phyloP scores from a whole-genome alignment of 2,888 invertebrate genomes.

The Cistogaster globosa region DNA sequence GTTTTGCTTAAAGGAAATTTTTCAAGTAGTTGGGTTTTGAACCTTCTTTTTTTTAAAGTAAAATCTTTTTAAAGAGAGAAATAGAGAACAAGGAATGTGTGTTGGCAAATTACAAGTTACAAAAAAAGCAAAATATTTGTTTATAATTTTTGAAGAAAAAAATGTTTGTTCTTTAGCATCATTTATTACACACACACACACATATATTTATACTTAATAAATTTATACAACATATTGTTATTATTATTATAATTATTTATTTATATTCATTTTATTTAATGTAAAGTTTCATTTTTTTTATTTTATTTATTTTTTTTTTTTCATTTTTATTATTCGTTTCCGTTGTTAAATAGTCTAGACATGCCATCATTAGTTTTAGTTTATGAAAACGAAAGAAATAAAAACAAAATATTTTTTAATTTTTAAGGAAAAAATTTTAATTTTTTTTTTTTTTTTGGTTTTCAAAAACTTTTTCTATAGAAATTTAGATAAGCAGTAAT shows the following conservation, averaged over 20 bases:
- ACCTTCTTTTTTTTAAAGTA: no score
- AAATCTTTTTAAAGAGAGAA: no score
- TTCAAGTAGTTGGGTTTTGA: no score
- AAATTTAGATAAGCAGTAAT: conserved; percentile 41
- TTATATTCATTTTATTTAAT: conserved; percentile 7
- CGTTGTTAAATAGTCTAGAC: conserved; percentile 63
- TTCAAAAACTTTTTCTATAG: conserved; percentile 28
- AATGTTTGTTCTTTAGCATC: neutral
- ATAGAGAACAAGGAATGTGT: no score
- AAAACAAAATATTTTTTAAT: neutral
- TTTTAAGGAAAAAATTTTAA: neutral
- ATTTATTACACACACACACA: conserved; percentile 12
- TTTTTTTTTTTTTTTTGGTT: neutral
- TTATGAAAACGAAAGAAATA: conserved; percentile 27
- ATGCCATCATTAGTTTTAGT: conserved; percentile 64
- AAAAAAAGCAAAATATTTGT: neutral
- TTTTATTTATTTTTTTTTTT: conserved; percentile 6
- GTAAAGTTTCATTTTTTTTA: neutral
- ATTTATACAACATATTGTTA: conserved; percentile 36
- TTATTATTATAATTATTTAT: conserved; percentile 30
- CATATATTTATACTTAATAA: neutral
- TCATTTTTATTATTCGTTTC: conserved; percentile 42
- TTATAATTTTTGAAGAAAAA: neutral
- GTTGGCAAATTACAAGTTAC: no score
- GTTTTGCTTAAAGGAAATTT: no score